Evolutionary conservation across 2,888 invertebrate species (phyloP).

Genomic region (Mimumesa dahlbomi): DNA sequence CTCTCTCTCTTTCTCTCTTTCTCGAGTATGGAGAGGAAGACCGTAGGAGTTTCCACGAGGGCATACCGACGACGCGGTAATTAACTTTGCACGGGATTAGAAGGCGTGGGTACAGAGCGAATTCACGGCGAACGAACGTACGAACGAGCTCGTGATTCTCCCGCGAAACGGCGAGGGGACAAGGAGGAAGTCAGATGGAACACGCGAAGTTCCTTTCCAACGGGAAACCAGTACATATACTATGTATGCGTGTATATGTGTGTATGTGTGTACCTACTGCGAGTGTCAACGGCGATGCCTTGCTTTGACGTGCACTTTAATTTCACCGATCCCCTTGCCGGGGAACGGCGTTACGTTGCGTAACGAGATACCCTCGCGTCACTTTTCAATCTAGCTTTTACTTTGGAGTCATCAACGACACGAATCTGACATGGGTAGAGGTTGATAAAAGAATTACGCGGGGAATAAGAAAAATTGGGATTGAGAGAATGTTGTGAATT

Average conservation of each 20-base stretch:
- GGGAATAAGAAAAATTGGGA: too few relatives aligned
- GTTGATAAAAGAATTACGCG: too few relatives aligned
- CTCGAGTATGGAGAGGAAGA: conserved; percentile 7
- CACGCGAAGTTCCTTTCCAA: conserved; percentile 8
- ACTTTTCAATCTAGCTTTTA: too few relatives aligned
- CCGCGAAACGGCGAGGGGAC: conserved; percentile 4
- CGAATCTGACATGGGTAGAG: too few relatives aligned
- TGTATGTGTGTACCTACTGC: too few relatives aligned
- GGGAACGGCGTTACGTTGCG: conserved; percentile 8
- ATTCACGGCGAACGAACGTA: conserved; percentile 46
- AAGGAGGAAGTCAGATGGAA: conserved; percentile 29
- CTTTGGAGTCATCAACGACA: too few relatives aligned
- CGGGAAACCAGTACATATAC: too few relatives aligned
- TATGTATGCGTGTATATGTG: too few relatives aligned
- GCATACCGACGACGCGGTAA: conserved; percentile 42
- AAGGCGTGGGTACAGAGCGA: conserved; percentile 52
- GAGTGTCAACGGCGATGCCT: conserved; percentile 12
- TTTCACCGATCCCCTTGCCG: conserved; percentile 23
- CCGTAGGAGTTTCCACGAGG: conserved; percentile 18
- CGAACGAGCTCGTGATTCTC: conserved; percentile 9
- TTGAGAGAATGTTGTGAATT: too few relatives aligned
- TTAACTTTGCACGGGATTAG: conserved; percentile 61
- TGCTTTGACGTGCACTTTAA: conserved; percentile 21
- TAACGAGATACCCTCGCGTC: neutral
- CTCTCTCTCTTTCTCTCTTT: too few relatives aligned